Evolutionary conservation across 2,888 invertebrate genomes (phyloP).

Genomic region (Dascillus cervinus): DNA sequence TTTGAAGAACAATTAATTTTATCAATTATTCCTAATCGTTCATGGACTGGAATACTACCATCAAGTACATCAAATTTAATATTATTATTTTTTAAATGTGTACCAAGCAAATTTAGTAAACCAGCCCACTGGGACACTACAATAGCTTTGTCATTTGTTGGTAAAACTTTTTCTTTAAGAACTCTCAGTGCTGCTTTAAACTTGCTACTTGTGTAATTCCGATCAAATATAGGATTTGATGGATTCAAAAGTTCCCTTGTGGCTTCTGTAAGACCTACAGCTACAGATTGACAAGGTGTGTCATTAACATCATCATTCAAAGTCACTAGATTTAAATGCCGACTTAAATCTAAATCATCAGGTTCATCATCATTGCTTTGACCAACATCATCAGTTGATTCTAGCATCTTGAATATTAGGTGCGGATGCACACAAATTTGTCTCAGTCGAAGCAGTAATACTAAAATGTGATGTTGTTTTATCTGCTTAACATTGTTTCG

Average conservation of each 20-base stretch:
- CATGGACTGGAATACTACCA: slow-evolving; percentile 65
- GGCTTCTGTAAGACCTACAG: slow-evolving; percentile 42
- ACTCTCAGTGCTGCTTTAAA: slow-evolving; percentile 51
- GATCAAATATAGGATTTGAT: slow-evolving; percentile 64
- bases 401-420: slow-evolving; percentile 57
- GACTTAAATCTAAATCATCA: slow-evolving; percentile 50
- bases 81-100: slow-evolving; percentile 49
- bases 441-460: slow-evolving; percentile 73
- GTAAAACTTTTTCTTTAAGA: slow-evolving; percentile 45
- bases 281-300: neutral
- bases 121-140: slow-evolving; percentile 93
- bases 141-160: slow-evolving; percentile 61
- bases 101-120: slow-evolving; percentile 64
- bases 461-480: slow-evolving; percentile 59
- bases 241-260: slow-evolving; percentile 55
- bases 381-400: slow-evolving; percentile 38
- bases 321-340: slow-evolving; percentile 56
- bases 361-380: slow-evolving; percentile 35
- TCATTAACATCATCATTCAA: slow-evolving; percentile 37
- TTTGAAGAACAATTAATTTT: slow-evolving; percentile 58
- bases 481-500: slow-evolving; percentile 47
- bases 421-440: slow-evolving; percentile 88
- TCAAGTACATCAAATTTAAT: slow-evolving; percentile 61
- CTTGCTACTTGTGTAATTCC: slow-evolving; percentile 57
- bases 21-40: slow-evolving; percentile 61